phyloP scores from a whole-genome alignment of 2,113 vertebrate species.

The Oostethus manadensis region DNA sequence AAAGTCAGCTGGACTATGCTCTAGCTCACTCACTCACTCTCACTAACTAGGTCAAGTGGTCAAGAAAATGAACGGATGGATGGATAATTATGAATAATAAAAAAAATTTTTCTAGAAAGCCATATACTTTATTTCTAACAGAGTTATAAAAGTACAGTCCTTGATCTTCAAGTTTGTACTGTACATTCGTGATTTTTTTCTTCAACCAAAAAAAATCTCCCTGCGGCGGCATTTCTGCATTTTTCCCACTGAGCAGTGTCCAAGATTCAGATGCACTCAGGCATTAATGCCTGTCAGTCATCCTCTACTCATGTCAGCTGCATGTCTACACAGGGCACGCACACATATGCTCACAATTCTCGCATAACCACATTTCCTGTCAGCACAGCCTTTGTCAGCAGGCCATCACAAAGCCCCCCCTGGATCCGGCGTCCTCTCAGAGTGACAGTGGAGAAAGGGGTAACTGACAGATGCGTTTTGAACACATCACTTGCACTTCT shows the following conservation, averaged over 20 bases:
- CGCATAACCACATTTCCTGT: slow-evolving; percentile 27
- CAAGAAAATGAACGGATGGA: no score
- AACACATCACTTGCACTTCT: slow-evolving; percentile 21
- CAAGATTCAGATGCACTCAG: slow-evolving; percentile 28
- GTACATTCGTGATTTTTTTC: neutral
- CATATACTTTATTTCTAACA: neutral
- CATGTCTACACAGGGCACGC: slow-evolving; percentile 4
- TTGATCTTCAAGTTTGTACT: neutral
- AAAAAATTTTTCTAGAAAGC: no score
- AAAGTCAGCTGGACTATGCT: no score
- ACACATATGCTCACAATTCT: slow-evolving; percentile 6
- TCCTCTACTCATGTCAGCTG: slow-evolving; percentile 16
- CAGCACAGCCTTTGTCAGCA: slow-evolving; percentile 29
- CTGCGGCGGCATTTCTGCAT: neutral
- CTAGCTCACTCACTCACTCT: no score
- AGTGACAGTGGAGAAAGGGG: slow-evolving; percentile 29
- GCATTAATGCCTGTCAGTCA: slow-evolving; percentile 19
- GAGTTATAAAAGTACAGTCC: neutral
- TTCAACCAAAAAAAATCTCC: neutral
- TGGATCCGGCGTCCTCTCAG: slow-evolving; percentile 32
- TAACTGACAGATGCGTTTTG: slow-evolving; percentile 24
- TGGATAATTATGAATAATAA: no score
- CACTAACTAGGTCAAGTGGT: no score
- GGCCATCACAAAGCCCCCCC: slow-evolving; percentile 34
- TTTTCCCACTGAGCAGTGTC: slow-evolving; percentile 8